Evolutionary conservation across 2,113 vertebrate species (phyloP).

Genomic region (Dipodomys stephensi): DNA sequence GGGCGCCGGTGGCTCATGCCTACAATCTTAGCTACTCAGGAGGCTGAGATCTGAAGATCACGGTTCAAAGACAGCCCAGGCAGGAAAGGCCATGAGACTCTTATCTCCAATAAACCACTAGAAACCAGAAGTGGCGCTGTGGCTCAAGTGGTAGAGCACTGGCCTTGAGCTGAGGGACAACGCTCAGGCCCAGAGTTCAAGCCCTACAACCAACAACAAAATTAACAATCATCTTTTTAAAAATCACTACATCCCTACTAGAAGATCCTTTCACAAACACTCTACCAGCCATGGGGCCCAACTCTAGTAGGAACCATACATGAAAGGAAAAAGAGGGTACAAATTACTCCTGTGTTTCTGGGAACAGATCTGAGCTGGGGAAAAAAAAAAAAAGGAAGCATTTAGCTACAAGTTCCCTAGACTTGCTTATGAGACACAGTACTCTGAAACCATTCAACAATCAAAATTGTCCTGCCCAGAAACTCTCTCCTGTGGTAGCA

Average conservation of each 20-base stretch:
- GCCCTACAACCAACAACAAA: too few relatives aligned
- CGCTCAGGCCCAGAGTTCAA: too few relatives aligned
- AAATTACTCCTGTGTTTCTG: neutral
- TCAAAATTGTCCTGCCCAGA: neutral
- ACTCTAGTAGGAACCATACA: neutral
- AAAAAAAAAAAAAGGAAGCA: neutral
- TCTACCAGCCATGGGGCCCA: neutral
- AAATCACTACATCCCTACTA: neutral
- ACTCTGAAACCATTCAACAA: neutral
- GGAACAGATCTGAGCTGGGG: neutral
- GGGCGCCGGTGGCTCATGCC: too few relatives aligned
- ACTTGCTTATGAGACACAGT: neutral
- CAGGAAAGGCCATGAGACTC: too few relatives aligned
- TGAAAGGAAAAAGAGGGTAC: neutral
- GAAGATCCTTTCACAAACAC: neutral
- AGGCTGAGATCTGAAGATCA: too few relatives aligned
- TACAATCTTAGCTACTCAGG: too few relatives aligned
- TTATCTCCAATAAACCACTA: too few relatives aligned
- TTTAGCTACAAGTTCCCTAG: neutral
- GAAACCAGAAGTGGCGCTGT: too few relatives aligned
- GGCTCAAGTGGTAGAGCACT: too few relatives aligned
- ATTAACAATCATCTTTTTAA: neutral
- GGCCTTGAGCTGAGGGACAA: too few relatives aligned
- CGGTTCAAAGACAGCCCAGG: too few relatives aligned
- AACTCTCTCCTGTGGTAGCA: neutral